Conservation (phyloP, 2,113 vertebrate genomes). For the Ceuthmochares aereus region DNA sequence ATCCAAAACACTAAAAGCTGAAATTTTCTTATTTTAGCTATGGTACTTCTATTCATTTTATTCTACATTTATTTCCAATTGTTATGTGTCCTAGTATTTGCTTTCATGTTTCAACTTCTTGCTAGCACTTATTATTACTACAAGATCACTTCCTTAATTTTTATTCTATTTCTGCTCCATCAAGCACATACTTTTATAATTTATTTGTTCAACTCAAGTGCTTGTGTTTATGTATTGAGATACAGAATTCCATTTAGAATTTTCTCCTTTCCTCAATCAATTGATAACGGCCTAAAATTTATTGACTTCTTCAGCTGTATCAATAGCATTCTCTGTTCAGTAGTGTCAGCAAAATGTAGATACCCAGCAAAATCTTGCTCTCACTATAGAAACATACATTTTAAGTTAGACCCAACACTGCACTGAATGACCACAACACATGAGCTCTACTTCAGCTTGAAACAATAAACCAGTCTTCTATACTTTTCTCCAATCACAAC, state of each 20-base stretch:
- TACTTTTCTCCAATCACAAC: neutral
- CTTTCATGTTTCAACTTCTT: neutral
- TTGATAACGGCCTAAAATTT: constrained; percentile 11
- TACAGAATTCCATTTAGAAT: neutral
- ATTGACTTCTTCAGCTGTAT: constrained; percentile 2
- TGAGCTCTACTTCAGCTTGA: neutral
- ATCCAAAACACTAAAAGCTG: neutral
- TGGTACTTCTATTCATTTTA: neutral
- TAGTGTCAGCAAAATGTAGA: neutral
- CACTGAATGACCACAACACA: neutral
- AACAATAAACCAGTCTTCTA: neutral
- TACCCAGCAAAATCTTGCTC: neutral
- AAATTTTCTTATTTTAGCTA: neutral
- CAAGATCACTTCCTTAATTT: constrained; percentile 3
- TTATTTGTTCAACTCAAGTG: constrained; percentile 1
- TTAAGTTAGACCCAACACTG: neutral
- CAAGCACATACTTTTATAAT: neutral
- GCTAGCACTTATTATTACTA: neutral
- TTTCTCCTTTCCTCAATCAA: constrained; percentile 16
- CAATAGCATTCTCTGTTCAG: constrained; percentile 1
- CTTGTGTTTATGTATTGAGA: neutral
- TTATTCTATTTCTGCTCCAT: neutral
- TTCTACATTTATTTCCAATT: neutral
- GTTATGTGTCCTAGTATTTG: neutral
- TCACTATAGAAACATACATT: neutral